phyloP scores from a whole-genome alignment of 2,113 vertebrate genomes.

The Entelurus aequoreus region DNA sequence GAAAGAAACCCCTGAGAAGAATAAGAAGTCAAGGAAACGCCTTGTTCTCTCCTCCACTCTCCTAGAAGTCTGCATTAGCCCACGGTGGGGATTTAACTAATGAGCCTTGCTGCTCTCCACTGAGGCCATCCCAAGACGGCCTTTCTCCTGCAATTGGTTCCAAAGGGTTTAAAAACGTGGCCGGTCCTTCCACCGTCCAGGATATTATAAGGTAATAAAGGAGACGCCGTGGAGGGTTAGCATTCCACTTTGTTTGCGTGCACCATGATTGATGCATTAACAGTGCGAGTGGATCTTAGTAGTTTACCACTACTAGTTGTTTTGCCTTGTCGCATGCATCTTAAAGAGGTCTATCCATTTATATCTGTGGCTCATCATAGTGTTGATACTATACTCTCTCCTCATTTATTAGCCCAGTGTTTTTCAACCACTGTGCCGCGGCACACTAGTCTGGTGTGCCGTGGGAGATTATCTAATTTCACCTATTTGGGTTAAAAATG shows the following conservation, averaged over 20 bases:
- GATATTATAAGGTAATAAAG: conserved; percentile 71
- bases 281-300: no score
- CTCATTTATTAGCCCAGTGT: no score
- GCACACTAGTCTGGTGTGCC: no score
- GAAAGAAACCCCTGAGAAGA: conserved; percentile 68
- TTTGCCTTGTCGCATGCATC: no score
- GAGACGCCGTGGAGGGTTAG: conserved; percentile 51
- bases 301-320: no score
- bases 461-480: no score
- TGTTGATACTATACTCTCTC: no score
- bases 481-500: no score
- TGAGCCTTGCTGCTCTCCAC: conserved; percentile 75
- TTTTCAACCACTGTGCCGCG: no score
- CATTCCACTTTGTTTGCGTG: conserved; percentile 57
- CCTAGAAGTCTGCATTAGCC: conserved; percentile 71
- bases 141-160: conserved; percentile 79
- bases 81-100: conserved; percentile 79
- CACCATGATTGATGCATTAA: conserved; percentile 25
- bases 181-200: conserved; percentile 65
- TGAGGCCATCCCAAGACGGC: conserved; percentile 74
- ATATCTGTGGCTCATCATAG: no score
- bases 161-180: conserved; percentile 75
- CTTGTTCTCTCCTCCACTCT: conserved; percentile 66
- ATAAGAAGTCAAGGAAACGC: conserved; percentile 71
- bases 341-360: no score